Percentiles rank a stretch among this genome's conserved stretches.
These are phyloP conservation scores for Hylaea fasciaria DNA, from an alignment of 2,888 invertebrate genomes.

Conservation along the genomic window DNA sequence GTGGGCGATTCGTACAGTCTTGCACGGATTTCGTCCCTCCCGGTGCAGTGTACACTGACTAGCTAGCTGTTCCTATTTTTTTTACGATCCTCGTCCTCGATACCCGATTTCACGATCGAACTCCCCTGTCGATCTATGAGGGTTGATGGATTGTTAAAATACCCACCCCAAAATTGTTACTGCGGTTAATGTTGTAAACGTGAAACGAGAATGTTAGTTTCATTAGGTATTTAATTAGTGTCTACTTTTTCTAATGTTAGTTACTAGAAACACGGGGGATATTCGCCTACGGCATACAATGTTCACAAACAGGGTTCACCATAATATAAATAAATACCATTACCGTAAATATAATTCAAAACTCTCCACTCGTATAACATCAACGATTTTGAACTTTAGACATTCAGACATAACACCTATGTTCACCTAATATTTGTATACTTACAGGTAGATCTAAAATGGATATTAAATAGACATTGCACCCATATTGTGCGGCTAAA, in stretches of 20 bases:
- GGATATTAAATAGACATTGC: slow-evolving; percentile 28
- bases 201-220: slow-evolving; percentile 60
- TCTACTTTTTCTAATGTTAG: slow-evolving; percentile 40
- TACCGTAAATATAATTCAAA: slow-evolving; percentile 25
- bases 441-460: slow-evolving; percentile 16
- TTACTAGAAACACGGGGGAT: slow-evolving; percentile 35
- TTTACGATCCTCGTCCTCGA: not conserved
- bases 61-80: slow-evolving; percentile 3
- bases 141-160: slow-evolving; percentile 40
- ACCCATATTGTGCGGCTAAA: slow-evolving; percentile 55
- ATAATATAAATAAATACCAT: slow-evolving; percentile 39
- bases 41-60: too few relatives aligned
- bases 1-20: not conserved
- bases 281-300: slow-evolving; percentile 39
- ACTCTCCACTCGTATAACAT: slow-evolving; percentile 12
- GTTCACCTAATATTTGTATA: slow-evolving; percentile 17
- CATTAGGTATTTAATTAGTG: slow-evolving; percentile 40
- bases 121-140: slow-evolving; percentile 34
- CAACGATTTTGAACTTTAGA: slow-evolving; percentile 13
- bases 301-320: slow-evolving; percentile 32
- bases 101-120: not conserved
- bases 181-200: slow-evolving; percentile 56
- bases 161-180: slow-evolving; percentile 48
- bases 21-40: slow-evolving; percentile 31
- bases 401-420: slow-evolving; percentile 1